Evolutionary conservation across 2,113 vertebrate species (phyloP).

Genomic region (Prionailurus viverrinus): DNA sequence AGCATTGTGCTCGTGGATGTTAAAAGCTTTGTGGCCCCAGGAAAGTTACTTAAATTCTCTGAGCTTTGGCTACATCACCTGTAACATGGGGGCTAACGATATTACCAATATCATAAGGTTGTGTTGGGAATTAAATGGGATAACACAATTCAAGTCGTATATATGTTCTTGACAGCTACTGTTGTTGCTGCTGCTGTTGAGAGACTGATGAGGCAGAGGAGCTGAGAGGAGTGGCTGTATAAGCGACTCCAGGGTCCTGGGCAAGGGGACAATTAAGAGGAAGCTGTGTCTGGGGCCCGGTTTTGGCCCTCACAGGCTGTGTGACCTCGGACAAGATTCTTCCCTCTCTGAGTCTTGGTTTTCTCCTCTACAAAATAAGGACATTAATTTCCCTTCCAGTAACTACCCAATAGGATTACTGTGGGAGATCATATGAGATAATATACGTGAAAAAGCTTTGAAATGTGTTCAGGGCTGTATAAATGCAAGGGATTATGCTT

Average conservation of each 20-base stretch:
- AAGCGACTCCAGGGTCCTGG: neutral
- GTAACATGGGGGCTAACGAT: neutral
- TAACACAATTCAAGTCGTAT: neutral
- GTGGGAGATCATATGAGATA: conserved; percentile 72
- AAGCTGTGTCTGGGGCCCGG: neutral
- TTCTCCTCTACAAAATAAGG: conserved; percentile 62
- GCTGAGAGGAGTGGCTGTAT: neutral
- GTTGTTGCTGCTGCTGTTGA: neutral
- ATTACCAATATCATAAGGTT: neutral
- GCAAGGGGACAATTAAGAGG: neutral
- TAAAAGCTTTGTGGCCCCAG: neutral
- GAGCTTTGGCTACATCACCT: neutral
- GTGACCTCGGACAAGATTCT: conserved; percentile 53
- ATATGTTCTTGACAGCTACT: neutral
- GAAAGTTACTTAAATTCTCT: conserved; percentile 24
- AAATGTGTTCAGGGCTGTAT: conserved; percentile 73
- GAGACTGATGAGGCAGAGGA: neutral
- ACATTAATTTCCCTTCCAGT: conserved; percentile 62
- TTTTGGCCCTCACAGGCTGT: neutral
- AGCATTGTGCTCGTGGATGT: neutral
- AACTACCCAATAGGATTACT: conserved; percentile 73
- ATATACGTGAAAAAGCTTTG: conserved; percentile 73
- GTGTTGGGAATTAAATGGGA: neutral
- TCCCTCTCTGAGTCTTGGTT: conserved; percentile 54
- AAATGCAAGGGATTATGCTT: conserved; percentile 77